Conservation (phyloP, 2,888 invertebrate genomes). For the Eilema griseolum region DNA sequence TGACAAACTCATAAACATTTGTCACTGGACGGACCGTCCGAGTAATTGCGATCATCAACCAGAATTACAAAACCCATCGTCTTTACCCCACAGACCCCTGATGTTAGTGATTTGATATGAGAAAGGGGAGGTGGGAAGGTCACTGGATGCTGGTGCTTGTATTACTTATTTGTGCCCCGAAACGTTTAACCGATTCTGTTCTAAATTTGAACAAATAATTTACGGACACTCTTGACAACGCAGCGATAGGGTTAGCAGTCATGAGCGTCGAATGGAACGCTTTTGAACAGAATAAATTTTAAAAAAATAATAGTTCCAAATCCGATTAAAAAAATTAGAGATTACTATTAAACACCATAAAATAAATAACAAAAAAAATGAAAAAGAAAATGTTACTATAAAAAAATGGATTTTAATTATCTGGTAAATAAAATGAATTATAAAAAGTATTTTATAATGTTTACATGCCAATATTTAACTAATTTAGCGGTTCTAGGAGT, state of each 20-base stretch:
- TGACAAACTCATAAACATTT: conserved; percentile 87
- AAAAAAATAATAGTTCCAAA: too few relatives aligned
- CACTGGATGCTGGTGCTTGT: conserved; percentile 55
- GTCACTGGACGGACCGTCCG: conserved; percentile 81
- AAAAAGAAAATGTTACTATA: too few relatives aligned
- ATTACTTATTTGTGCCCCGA: conserved; percentile 86
- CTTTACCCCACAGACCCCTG: not conserved
- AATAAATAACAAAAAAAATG: too few relatives aligned
- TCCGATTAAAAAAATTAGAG: too few relatives aligned
- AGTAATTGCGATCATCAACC: conserved; percentile 77
- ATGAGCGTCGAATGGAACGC: not conserved
- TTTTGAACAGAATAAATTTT: not conserved
- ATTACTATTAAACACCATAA: too few relatives aligned
- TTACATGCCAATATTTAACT: too few relatives aligned
- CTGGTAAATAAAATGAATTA: too few relatives aligned
- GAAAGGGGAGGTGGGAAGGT: conserved; percentile 44
- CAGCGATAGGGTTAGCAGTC: conserved; percentile 64
- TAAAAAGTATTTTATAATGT: too few relatives aligned
- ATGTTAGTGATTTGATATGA: conserved; percentile 3
- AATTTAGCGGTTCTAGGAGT: too few relatives aligned
- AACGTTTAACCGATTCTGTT: conserved; percentile 85
- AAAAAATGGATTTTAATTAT: too few relatives aligned
- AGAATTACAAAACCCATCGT: conserved; percentile 57
- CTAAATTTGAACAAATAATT: conserved; percentile 87
- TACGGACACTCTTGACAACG: conserved; percentile 81